phyloP scores from a whole-genome alignment of 2,797 vertebrate species.

The Centroberyx gerrardi region DNA sequence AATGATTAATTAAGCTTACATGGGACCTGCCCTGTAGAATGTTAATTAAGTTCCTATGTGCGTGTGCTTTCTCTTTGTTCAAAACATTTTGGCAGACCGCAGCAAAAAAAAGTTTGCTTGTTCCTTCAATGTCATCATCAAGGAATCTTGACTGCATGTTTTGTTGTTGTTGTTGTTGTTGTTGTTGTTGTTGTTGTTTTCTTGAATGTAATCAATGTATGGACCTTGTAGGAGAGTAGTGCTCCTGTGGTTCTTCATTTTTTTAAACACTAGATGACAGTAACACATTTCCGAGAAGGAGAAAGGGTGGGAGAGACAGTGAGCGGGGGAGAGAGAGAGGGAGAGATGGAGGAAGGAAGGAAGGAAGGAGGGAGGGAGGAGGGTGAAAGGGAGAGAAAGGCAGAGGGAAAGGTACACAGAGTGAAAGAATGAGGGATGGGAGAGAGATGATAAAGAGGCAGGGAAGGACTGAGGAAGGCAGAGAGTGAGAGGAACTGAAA shows the following conservation, averaged over 20 bases:
- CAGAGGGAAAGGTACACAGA: background rate
- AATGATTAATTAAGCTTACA: slow-evolving; percentile 19
- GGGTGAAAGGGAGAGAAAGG: background rate
- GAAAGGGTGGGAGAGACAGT: background rate
- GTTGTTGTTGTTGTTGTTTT: background rate
- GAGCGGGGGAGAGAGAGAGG: background rate
- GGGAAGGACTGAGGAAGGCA: background rate
- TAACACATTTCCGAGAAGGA: slow-evolving; percentile 67
- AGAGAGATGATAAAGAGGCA: slow-evolving; percentile 17
- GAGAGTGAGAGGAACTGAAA: slow-evolving; percentile 26
- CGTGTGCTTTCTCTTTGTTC: background rate
- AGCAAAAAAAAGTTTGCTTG: background rate
- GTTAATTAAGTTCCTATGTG: slow-evolving; percentile 7
- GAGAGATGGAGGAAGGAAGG: background rate
- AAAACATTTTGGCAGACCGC: background rate
- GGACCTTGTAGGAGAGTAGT: no score
- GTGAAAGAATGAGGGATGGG: slow-evolving; percentile 6
- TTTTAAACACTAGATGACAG: slow-evolving; percentile 77
- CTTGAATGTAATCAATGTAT: no score
- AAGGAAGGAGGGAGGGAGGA: background rate
- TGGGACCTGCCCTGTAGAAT: background rate
- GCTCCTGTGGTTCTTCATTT: slow-evolving; percentile 48
- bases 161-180: background rate
- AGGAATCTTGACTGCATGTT: background rate
- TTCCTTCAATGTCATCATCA: slow-evolving; percentile 1